These are phyloP conservation scores for Thomomys bottae DNA, from an alignment of 2,113 vertebrate species.

Conservation along the genomic window DNA sequence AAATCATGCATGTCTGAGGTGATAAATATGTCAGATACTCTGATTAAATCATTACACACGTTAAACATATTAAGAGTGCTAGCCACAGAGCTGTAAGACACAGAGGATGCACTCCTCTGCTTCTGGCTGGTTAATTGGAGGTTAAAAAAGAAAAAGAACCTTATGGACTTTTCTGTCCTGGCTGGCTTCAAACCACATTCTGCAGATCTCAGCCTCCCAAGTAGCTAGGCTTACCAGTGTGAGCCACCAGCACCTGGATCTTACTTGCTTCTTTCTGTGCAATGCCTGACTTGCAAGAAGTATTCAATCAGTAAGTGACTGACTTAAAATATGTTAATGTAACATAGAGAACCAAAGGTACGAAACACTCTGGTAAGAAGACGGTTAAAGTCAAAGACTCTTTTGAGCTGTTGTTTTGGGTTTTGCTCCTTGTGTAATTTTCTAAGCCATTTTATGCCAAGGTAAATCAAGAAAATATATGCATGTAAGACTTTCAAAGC, in stretches of 20 bases:
- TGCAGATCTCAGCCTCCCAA: not conserved
- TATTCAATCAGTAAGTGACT: not conserved
- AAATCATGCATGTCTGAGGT: not conserved
- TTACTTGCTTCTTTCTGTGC: not conserved
- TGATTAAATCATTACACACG: not conserved
- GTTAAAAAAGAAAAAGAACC: too few relatives aligned
- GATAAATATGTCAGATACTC: not conserved
- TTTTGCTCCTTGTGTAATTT: not conserved
- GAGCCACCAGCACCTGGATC: too few relatives aligned
- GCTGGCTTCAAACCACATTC: too few relatives aligned
- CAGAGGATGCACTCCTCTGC: not conserved
- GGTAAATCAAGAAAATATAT: not conserved
- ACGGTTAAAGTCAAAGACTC: not conserved
- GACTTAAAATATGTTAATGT: not conserved
- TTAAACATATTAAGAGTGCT: not conserved
- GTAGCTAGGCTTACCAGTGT: too few relatives aligned
- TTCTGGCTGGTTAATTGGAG: too few relatives aligned
- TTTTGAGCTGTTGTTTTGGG: not conserved
- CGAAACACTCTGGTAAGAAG: not conserved
- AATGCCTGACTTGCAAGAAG: not conserved
- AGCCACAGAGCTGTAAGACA: not conserved
- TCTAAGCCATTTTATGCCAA: not conserved
- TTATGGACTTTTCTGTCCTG: too few relatives aligned
- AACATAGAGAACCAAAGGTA: not conserved
- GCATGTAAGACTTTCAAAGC: conserved; percentile 9